These are phyloP conservation scores for Gasterosteus nipponicus DNA, from an alignment of 2,113 vertebrate genomes.

Conservation along the genomic window DNA sequence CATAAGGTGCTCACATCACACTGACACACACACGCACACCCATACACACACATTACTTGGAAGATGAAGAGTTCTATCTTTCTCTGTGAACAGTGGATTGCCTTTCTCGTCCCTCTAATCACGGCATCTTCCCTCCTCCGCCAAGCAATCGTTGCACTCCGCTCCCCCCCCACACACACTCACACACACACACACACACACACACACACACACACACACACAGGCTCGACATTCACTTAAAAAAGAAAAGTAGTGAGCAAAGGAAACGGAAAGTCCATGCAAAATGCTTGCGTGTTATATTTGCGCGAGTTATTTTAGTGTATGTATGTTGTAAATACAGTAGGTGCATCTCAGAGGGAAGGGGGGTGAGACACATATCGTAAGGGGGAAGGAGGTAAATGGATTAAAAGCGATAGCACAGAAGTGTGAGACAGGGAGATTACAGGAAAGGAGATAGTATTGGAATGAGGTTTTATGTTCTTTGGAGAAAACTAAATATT, in stretches of 20 bases:
- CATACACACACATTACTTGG: conserved; percentile 3
- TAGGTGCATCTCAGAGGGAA: neutral
- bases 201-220: conserved; percentile 19
- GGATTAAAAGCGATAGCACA: conserved; percentile 22
- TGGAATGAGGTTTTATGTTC: conserved; percentile 29
- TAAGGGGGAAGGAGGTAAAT: conserved; percentile 12
- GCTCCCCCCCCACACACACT: conserved; percentile 51
- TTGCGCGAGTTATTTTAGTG: neutral
- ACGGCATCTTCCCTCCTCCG: conserved; percentile 79
- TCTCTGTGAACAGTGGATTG: conserved; percentile 77
- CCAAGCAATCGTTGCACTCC: conserved; percentile 75
- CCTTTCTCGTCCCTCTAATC: conserved; percentile 79
- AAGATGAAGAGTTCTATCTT: conserved; percentile 78
- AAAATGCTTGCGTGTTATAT: conserved; percentile 22
- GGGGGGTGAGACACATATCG: neutral
- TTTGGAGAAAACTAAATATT: conserved; percentile 56
- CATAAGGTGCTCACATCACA: conserved; percentile 66
- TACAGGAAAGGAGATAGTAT: conserved; percentile 27
- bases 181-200: conserved; percentile 3
- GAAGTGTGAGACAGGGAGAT: conserved; percentile 17
- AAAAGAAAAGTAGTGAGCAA: conserved; percentile 43
- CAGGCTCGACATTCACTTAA: conserved; percentile 38
- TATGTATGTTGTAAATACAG: neutral
- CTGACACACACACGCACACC: conserved; percentile 38
- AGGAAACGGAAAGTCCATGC: conserved; percentile 12